Evolutionary conservation across 2,797 vertebrate species (phyloP).

Genomic region (Gastrophryne carolinensis): DNA sequence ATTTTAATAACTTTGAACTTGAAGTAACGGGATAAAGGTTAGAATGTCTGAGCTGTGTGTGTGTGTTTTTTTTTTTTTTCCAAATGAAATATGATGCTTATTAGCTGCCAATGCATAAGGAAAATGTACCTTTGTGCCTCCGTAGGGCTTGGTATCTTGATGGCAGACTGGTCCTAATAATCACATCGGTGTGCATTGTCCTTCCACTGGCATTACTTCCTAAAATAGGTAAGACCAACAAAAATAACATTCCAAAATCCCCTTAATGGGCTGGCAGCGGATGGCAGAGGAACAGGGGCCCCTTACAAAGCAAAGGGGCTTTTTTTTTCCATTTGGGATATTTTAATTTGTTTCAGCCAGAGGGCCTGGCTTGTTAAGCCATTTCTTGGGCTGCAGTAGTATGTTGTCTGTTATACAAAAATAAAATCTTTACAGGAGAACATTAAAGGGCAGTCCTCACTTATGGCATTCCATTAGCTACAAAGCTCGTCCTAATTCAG

Average conservation of each 20-base stretch:
- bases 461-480: slow-evolving; percentile 73
- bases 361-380: slow-evolving; percentile 72
- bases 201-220: slow-evolving; percentile 87
- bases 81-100: neutral
- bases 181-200: slow-evolving; percentile 79
- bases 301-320: slow-evolving; percentile 55
- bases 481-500: slow-evolving; percentile 74
- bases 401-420: slow-evolving; percentile 75
- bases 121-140: slow-evolving; percentile 21
- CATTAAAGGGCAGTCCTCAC: slow-evolving; percentile 76
- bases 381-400: slow-evolving; percentile 72
- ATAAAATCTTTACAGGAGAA: slow-evolving; percentile 77
- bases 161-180: slow-evolving; percentile 76
- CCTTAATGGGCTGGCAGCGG: slow-evolving; percentile 4
- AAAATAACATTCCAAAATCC: neutral
- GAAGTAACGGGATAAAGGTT: too few relatives aligned
- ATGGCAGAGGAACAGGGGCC: slow-evolving; percentile 36
- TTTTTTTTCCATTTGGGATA: slow-evolving; percentile 57
- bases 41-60: too few relatives aligned
- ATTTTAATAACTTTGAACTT: too few relatives aligned
- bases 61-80: slow-evolving; percentile 66
- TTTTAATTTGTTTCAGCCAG: slow-evolving; percentile 62
- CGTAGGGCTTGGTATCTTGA: slow-evolving; percentile 84
- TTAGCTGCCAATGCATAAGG: too few relatives aligned
- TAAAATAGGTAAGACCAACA: slow-evolving; percentile 82